phyloP scores from a whole-genome alignment of 2,113 vertebrate species.

The Picathartes gymnocephalus region DNA sequence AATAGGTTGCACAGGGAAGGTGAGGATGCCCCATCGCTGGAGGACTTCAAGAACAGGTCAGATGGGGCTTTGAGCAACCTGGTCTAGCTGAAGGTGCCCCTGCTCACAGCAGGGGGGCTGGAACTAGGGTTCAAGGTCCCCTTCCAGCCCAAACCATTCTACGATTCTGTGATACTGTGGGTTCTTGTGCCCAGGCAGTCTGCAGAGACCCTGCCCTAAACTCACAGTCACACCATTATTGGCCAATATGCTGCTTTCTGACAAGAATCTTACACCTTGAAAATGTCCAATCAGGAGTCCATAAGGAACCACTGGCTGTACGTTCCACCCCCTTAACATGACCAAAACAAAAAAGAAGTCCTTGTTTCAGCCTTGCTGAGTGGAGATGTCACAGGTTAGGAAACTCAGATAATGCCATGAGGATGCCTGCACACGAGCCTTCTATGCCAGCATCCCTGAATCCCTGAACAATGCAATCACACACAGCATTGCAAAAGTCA shows the following conservation, averaged over 20 bases:
- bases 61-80: background rate
- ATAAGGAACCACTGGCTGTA: background rate
- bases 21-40: background rate
- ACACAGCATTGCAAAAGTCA: background rate
- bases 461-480: background rate
- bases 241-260: background rate
- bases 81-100: background rate
- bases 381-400: background rate
- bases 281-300: rapidly evolving
- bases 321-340: background rate
- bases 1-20: background rate
- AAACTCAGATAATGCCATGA: background rate
- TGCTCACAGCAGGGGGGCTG: background rate
- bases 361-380: background rate
- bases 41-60: background rate
- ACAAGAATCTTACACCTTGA: background rate
- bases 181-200: background rate
- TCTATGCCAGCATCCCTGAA: background rate
- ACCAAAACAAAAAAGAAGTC: background rate
- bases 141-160: background rate
- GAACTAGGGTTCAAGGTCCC: background rate
- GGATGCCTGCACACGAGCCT: background rate
- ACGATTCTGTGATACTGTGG: rapidly evolving
- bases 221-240: background rate
- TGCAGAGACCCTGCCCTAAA: background rate